A percentile compares a stretch with the other conserved stretches of the same genome.
phyloP scores from a whole-genome alignment of 2,888 invertebrate species.

The Nomada ruficornis region DNA sequence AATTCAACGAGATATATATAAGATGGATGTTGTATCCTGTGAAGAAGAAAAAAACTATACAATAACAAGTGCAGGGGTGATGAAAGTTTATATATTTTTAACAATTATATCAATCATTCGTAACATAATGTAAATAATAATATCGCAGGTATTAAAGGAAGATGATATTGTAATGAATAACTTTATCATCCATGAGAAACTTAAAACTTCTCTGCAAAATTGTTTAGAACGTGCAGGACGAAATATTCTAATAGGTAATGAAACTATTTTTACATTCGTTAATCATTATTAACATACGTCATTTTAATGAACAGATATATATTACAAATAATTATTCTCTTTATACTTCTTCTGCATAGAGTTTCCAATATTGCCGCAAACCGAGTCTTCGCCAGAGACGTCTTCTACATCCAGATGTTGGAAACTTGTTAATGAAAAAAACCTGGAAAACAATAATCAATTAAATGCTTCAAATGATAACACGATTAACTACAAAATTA shows the following conservation, averaged over 20 bases:
- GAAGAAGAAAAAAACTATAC: constrained; percentile 51
- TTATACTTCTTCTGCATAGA: constrained; percentile 37
- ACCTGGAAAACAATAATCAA: constrained; percentile 33
- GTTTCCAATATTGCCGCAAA: constrained; percentile 58
- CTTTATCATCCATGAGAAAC: constrained; percentile 60
- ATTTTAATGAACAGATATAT: constrained; percentile 28
- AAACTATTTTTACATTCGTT: constrained; percentile 13
- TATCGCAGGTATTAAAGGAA: constrained; percentile 22
- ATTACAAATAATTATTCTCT: constrained; percentile 22
- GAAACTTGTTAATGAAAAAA: constrained; percentile 40
- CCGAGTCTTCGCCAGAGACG: constrained; percentile 21
- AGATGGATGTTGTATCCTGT: constrained; percentile 73
- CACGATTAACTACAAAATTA: background rate
- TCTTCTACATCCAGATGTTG: constrained; percentile 19
- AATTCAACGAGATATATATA: constrained; percentile 73
- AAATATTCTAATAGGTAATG: constrained; percentile 48
- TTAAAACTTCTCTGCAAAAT: constrained; percentile 69
- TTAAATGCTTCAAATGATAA: constrained; percentile 12
- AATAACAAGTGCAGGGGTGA: constrained; percentile 31
- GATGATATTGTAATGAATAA: constrained; percentile 42
- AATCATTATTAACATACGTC: constrained; percentile 12
- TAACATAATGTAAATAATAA: constrained; percentile 13
- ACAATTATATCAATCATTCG: background rate
- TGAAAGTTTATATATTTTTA: constrained; percentile 12
- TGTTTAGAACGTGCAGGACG: constrained; percentile 71